Conservation (phyloP, 1,140 invertebrate genomes). For the Rhynchophorus ferrugineus region DNA sequence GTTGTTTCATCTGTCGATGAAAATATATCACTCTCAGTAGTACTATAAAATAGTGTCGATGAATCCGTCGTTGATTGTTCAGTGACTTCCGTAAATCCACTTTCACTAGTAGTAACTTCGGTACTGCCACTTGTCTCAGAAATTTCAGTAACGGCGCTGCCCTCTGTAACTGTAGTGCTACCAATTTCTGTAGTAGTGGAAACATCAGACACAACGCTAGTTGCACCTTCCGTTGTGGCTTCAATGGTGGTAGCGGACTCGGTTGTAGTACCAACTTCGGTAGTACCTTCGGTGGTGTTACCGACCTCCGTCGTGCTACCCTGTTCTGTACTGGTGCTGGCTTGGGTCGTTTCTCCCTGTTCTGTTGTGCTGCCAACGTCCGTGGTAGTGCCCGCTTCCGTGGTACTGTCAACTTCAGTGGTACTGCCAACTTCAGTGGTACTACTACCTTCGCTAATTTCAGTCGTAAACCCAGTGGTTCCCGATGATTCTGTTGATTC, state of each 20-base stretch:
- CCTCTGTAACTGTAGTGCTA: conserved; percentile 11
- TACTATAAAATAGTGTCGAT: conserved; percentile 23
- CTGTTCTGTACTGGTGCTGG: conserved; percentile 7
- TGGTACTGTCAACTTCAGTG: conserved; percentile 11
- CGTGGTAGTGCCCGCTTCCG: conserved; percentile 11
- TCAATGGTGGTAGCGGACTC: conserved; percentile 18
- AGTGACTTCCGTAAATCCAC: conserved; percentile 12
- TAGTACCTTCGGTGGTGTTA: not conserved
- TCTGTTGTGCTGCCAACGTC: conserved; percentile 11
- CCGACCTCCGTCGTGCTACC: not conserved
- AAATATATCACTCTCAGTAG: conserved; percentile 38
- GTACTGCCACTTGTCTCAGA: conserved; percentile 16
- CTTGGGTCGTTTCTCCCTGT: conserved; percentile 16
- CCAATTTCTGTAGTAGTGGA: conserved; percentile 12
- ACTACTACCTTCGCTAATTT: no score
- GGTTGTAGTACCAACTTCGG: not conserved
- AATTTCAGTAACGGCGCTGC: conserved; percentile 14
- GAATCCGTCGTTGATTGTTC: conserved; percentile 20
- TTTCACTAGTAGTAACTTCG: conserved; percentile 12
- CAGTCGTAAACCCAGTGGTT: not conserved
- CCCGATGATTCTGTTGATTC: not conserved
- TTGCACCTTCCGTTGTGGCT: not conserved
- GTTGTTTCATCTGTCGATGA: conserved; percentile 32
- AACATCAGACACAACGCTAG: conserved; percentile 1
- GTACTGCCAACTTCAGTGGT: no score